phyloP scores from a whole-genome alignment of 2,113 vertebrate species.

The Hypomesus transpacificus region DNA sequence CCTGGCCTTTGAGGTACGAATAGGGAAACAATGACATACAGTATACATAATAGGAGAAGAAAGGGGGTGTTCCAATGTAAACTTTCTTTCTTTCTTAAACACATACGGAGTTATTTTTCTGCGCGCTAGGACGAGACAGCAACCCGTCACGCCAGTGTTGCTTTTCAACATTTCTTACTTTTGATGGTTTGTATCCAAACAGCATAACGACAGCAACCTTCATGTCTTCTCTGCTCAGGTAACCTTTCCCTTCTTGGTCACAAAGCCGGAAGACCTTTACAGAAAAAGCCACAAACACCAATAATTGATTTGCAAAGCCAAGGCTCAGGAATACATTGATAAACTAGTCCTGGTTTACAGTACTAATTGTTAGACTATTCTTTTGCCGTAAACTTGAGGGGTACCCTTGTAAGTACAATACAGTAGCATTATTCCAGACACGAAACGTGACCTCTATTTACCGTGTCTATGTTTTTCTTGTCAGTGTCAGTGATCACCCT shows the following conservation, averaged over 20 bases:
- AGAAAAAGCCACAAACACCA: background rate
- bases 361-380: background rate
- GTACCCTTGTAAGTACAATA: too few relatives aligned
- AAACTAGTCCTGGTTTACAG: background rate
- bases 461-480: background rate
- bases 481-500: constrained; percentile 1
- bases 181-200: constrained; percentile 73
- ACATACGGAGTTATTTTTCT: too few relatives aligned
- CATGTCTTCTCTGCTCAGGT: constrained; percentile 70
- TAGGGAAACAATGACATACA: too few relatives aligned
- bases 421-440: too few relatives aligned
- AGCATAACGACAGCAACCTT: constrained; percentile 67
- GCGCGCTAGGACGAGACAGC: too few relatives aligned
- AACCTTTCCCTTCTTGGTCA: constrained; percentile 66
- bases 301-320: background rate
- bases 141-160: background rate
- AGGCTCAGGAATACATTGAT: background rate
- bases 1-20: too few relatives aligned
- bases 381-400: too few relatives aligned
- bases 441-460: background rate
- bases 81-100: too few relatives aligned
- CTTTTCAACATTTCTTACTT: background rate
- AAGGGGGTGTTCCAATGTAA: too few relatives aligned
- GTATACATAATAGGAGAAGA: too few relatives aligned
- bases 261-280: constrained; percentile 63